Percentiles rank a stretch among this genome's conserved stretches.
Conservation (phyloP, 2,113 vertebrate genomes). For the Heterocephalus glaber region DNA sequence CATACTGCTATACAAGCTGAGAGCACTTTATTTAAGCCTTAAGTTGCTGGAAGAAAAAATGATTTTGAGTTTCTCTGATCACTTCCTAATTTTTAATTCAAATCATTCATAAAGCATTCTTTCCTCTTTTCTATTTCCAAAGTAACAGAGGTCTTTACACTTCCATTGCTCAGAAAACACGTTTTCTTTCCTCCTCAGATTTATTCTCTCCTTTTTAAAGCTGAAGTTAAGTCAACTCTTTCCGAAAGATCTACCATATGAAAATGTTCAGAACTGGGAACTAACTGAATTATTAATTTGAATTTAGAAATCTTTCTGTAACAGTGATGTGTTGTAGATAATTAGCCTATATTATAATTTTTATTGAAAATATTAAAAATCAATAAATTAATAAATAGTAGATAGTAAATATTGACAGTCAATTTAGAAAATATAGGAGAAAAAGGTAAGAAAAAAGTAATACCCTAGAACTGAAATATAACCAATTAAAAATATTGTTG, state of each 20-base stretch:
- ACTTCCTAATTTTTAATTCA: conserved; percentile 36
- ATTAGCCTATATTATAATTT: conserved; percentile 32
- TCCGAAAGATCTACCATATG: conserved; percentile 33
- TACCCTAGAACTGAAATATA: conserved; percentile 1
- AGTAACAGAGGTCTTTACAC: not conserved
- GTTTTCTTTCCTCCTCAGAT: not conserved
- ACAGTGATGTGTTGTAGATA: not conserved
- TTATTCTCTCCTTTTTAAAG: conserved; percentile 47
- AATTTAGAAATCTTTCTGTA: conserved; percentile 37
- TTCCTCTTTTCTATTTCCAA: conserved; percentile 38
- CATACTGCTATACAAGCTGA: not conserved
- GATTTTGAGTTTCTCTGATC: conserved; percentile 14
- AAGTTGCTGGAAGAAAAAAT: conserved; percentile 4
- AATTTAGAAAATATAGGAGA: conserved; percentile 34
- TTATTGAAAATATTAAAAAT: conserved; percentile 39
- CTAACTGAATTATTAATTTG: conserved; percentile 39
- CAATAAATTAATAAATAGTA: not conserved
- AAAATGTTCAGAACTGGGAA: conserved; percentile 39
- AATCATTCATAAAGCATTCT: conserved; percentile 17
- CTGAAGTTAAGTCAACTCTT: not conserved
- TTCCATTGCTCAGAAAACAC: conserved; percentile 14
- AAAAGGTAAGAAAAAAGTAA: not conserved
- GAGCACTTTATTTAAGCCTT: not conserved
- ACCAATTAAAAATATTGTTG: conserved; percentile 4
- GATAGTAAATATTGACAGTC: not conserved